A percentile compares a stretch with the other conserved stretches of the same genome.
phyloP scores from a whole-genome alignment of 2,888 invertebrate genomes.

The Cremastinae sp. region DNA sequence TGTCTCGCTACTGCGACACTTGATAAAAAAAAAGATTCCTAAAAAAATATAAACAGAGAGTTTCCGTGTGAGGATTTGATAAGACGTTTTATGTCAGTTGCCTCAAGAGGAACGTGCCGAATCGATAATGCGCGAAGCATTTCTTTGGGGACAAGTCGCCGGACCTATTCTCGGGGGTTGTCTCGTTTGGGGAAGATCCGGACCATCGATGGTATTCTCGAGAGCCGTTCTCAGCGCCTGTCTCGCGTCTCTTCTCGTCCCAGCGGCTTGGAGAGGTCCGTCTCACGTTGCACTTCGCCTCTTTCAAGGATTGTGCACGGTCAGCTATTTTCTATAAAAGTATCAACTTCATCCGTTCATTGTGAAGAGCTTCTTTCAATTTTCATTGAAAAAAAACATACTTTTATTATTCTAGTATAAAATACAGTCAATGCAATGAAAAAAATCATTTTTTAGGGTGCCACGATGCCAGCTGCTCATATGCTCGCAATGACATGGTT shows the following conservation, averaged over 20 bases:
- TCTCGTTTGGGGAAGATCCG: constrained; percentile 82
- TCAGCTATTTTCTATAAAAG: constrained; percentile 68
- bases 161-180: constrained; percentile 83
- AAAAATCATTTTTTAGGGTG: constrained; percentile 80
- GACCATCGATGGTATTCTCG: constrained; percentile 83
- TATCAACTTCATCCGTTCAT: not conserved
- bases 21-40: not conserved
- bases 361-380: no score
- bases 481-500: constrained; percentile 84
- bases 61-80: not conserved
- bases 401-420: no score
- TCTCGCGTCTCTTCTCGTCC: constrained; percentile 82
- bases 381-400: no score
- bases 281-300: constrained; percentile 82
- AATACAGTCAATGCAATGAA: not conserved
- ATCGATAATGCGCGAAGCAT: constrained; percentile 82
- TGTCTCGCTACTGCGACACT: not conserved
- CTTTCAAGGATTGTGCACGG: constrained; percentile 83
- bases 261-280: constrained; percentile 83
- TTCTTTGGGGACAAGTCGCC: constrained; percentile 83
- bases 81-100: constrained; percentile 70
- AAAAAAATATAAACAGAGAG: not conserved
- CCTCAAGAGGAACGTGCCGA: constrained; percentile 82
- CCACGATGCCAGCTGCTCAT: constrained; percentile 84
- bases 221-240: constrained; percentile 83